Evolutionary conservation across 2,113 vertebrate species (phyloP).

Genomic region (Myiopsitta monachus): DNA sequence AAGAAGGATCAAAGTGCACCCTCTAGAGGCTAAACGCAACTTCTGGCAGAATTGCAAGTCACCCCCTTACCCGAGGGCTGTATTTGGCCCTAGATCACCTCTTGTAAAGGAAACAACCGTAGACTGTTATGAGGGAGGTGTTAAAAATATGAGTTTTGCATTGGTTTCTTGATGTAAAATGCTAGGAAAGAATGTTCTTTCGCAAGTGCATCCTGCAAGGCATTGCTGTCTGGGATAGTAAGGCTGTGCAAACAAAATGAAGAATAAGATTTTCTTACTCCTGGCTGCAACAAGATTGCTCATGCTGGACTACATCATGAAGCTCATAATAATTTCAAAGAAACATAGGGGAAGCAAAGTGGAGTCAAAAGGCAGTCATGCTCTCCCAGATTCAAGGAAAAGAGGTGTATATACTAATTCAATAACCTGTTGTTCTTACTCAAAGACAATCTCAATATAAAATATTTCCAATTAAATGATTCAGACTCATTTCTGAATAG

Average conservation of each 20-base stretch:
- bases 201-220: rapidly evolving
- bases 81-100: neutral
- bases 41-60: neutral
- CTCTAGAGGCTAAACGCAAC: neutral
- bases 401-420: neutral
- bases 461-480: neutral
- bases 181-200: neutral
- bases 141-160: neutral
- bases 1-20: constrained; percentile 6
- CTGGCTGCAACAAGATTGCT: neutral
- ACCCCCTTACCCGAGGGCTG: neutral
- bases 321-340: neutral
- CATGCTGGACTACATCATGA: neutral
- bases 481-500: neutral
- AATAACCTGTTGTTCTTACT: neutral
- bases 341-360: rapidly evolving
- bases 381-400: neutral
- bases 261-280: neutral
- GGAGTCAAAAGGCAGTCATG: neutral
- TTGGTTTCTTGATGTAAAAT: neutral
- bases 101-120: neutral
- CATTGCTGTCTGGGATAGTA: neutral
- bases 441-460: neutral
- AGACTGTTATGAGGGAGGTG: rapidly evolving
- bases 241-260: neutral